Evolutionary conservation across 37 sponge, comb jelly and placozoan species (phyloP).

Genomic region (Beroe forskalii): DNA sequence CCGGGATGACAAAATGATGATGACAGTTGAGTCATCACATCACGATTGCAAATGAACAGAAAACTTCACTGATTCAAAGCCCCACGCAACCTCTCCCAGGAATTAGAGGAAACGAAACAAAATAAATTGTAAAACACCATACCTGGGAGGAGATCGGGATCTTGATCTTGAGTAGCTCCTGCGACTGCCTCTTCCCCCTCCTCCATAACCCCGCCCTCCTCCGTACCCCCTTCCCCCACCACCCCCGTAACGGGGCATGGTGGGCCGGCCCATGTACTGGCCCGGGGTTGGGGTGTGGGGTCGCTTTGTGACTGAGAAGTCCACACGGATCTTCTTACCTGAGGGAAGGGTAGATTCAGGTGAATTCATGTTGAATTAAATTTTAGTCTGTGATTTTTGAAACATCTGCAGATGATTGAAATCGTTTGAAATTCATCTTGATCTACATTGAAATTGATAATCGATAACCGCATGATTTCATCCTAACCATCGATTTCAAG

Average conservation of each 20-base stretch:
- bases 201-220: neutral
- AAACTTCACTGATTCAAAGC: neutral
- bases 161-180: constrained; percentile 45
- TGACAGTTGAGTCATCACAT: too few relatives aligned
- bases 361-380: neutral
- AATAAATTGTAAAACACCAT: too few relatives aligned
- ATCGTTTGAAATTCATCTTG: too few relatives aligned
- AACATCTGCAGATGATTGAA: too few relatives aligned
- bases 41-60: too few relatives aligned
- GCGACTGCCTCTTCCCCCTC: constrained; percentile 8
- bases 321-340: constrained; percentile 80
- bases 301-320: constrained; percentile 96
- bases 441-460: too few relatives aligned
- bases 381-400: neutral
- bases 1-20: too few relatives aligned
- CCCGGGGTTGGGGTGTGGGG: constrained; percentile 98
- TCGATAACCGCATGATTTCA: too few relatives aligned
- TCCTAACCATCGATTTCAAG: constrained; percentile 80
- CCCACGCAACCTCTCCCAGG: neutral
- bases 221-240: neutral
- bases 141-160: constrained; percentile 48
- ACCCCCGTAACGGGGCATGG: constrained; percentile 61
- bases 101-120: too few relatives aligned
- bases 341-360: neutral
- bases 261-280: constrained; percentile 93